Evolutionary conservation across 1,140 invertebrate species (phyloP).

Genomic region (Plectus sambesii): DNA sequence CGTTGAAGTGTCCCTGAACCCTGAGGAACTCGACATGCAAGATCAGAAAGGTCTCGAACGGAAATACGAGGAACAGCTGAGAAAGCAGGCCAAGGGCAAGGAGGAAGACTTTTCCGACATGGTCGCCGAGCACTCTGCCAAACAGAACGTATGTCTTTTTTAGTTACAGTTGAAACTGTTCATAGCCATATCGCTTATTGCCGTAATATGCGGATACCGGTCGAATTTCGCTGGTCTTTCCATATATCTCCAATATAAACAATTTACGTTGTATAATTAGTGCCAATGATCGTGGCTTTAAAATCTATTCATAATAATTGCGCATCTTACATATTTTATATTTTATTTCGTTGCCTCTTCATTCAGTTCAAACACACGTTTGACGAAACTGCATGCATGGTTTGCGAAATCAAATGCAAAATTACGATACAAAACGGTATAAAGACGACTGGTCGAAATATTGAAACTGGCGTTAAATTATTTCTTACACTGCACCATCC

Average conservation of each 20-base stretch:
- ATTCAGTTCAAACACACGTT: slow-evolving; percentile 9
- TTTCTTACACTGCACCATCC: too few relatives aligned
- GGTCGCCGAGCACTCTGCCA: slow-evolving; percentile 90
- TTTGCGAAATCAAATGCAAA: too few relatives aligned
- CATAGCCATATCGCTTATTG: too few relatives aligned
- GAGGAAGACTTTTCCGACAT: slow-evolving; percentile 93
- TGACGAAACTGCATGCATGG: too few relatives aligned
- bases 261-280: too few relatives aligned
- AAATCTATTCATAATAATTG: slow-evolving; percentile 11
- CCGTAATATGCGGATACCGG: neutral
- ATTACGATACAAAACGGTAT: too few relatives aligned
- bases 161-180: too few relatives aligned
- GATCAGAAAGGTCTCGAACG: slow-evolving; percentile 91
- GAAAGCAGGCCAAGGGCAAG: slow-evolving; percentile 48
- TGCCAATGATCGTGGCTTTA: slow-evolving; percentile 19
- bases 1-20: slow-evolving; percentile 87
- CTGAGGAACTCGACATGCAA: slow-evolving; percentile 79
- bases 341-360: slow-evolving; percentile 6
- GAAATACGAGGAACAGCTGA: slow-evolving; percentile 72
- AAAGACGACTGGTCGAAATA: too few relatives aligned
- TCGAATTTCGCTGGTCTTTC: neutral
- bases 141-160: slow-evolving; percentile 53
- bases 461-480: too few relatives aligned
- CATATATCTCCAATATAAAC: slow-evolving; percentile 29
- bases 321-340: slow-evolving; percentile 13